These are phyloP conservation scores for Charaxes varanes DNA, from an alignment of 1,140 invertebrate genomes.

Conservation along the genomic window DNA sequence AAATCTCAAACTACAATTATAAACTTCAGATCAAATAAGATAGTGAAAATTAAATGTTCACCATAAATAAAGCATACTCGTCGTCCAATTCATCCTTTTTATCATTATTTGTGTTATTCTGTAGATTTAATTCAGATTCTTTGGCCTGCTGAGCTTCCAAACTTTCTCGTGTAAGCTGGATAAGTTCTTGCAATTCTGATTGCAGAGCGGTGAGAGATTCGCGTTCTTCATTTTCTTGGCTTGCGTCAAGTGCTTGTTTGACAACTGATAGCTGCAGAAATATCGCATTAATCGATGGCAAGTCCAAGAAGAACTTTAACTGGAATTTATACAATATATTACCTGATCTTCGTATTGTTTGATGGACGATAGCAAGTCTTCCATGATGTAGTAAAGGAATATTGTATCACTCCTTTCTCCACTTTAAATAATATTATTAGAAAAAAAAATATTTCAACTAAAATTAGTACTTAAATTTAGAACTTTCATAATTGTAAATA, in stretches of 20 bases:
- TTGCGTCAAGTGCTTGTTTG: conserved; percentile 72
- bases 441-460: too few species aligned
- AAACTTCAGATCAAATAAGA: background rate
- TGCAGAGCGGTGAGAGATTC: conserved; percentile 76
- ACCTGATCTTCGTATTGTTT: conserved; percentile 74
- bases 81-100: conserved; percentile 67
- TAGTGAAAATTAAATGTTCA: conserved; percentile 29
- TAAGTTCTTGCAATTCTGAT: conserved; percentile 78
- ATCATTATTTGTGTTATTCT: conserved; percentile 14
- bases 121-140: conserved; percentile 12
- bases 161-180: conserved; percentile 78
- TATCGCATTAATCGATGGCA: too few species aligned
- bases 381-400: too few species aligned
- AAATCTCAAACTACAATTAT: conserved; percentile 6
- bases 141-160: conserved; percentile 45
- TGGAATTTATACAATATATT: too few species aligned
- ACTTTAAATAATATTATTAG: conserved; percentile 4
- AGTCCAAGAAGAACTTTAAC: too few species aligned
- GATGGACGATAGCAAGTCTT: conserved; percentile 55
- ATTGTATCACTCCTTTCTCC: too few species aligned
- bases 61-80: conserved; percentile 83
- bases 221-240: conserved; percentile 69
- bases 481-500: too few species aligned
- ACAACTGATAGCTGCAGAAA: conserved; percentile 76
- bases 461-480: too few species aligned